A percentile compares a stretch with the other conserved stretches of the same genome.
Evolutionary conservation across 37 sponge, comb jelly and placozoan species (phyloP).

Genomic region (Chondrilla cf. caribensis): DNA sequence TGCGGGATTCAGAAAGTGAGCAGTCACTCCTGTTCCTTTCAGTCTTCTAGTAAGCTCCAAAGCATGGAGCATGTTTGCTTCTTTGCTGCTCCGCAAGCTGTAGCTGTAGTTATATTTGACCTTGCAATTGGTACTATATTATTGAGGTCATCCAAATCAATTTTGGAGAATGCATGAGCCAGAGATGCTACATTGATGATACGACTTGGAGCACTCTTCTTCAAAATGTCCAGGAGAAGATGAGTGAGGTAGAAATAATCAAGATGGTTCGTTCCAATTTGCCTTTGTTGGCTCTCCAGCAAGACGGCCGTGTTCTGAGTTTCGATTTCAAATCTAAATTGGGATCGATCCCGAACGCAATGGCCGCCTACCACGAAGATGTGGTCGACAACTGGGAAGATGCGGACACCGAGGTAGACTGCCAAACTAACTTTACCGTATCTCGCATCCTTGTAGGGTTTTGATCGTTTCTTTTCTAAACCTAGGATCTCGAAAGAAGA

Average conservation of each 20-base stretch:
- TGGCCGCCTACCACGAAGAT: conserved; percentile 25
- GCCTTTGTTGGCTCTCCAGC: no score
- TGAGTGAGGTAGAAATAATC: conserved; percentile 49
- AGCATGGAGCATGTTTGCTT: conserved; percentile 84
- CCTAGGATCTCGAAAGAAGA: conserved; percentile 57
- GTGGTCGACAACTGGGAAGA: conserved; percentile 75
- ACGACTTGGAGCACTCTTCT: conserved; percentile 68
- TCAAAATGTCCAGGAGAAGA: conserved; percentile 21
- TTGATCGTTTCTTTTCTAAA: neutral
- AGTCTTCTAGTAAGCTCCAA: conserved; percentile 66
- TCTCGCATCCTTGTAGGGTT: neutral
- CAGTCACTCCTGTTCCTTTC: conserved; percentile 66
- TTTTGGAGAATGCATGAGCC: conserved; percentile 29
- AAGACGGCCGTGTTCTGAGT: no score
- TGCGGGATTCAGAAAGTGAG: conserved; percentile 71
- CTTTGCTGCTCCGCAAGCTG: conserved; percentile 72
- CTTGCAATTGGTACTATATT: no score
- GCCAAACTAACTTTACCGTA: neutral
- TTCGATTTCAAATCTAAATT: neutral
- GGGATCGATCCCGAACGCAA: neutral
- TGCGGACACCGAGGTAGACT: conserved; percentile 48
- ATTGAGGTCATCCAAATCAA: conserved; percentile 51
- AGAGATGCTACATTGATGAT: conserved; percentile 69
- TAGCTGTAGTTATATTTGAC: conserved; percentile 26
- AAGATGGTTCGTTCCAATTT: conserved; percentile 36